Percentiles rank a stretch among this genome's conserved stretches.
Conservation (phyloP, 2,888 invertebrate genomes). For the Endotricha flammealis region DNA sequence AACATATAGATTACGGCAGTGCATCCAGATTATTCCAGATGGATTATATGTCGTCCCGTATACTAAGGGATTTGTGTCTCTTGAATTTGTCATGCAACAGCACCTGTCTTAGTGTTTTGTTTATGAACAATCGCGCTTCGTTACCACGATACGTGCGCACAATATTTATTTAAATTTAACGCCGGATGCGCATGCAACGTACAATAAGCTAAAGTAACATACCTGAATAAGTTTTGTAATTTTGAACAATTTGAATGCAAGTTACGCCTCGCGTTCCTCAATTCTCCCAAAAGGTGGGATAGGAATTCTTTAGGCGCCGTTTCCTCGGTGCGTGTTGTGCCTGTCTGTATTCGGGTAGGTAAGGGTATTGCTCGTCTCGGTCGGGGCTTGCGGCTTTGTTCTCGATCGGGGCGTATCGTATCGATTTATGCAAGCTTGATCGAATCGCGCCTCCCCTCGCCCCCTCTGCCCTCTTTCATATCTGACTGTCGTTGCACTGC, state of each 20-base stretch:
- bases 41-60: slow-evolving; percentile 50
- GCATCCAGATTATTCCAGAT: slow-evolving; percentile 48
- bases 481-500: slow-evolving; percentile 39
- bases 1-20: slow-evolving; percentile 49
- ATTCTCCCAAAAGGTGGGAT: slow-evolving; percentile 10
- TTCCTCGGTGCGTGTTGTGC: slow-evolving; percentile 2
- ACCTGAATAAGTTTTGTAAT: slow-evolving; percentile 7
- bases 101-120: slow-evolving; percentile 19
- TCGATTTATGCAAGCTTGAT: slow-evolving; percentile 75
- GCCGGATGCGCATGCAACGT: slow-evolving; percentile 9
- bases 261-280: slow-evolving; percentile 4
- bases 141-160: slow-evolving; percentile 6
- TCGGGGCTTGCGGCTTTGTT: slow-evolving; percentile 63
- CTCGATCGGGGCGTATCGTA: slow-evolving; percentile 66
- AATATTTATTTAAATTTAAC: slow-evolving; percentile 10
- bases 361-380: slow-evolving; percentile 44
- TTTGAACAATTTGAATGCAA: slow-evolving; percentile 11
- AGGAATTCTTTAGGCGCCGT: slow-evolving; percentile 12
- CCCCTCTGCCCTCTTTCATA: slow-evolving; percentile 32
- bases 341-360: slow-evolving; percentile 16
- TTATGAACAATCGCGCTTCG: slow-evolving; percentile 8
- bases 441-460: slow-evolving; percentile 42
- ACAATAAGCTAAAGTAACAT: background rate
- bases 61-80: slow-evolving; percentile 34
- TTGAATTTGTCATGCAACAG: slow-evolving; percentile 31